Evolutionary conservation across 2,113 vertebrate genomes (phyloP), one percentile per base, ranked within the genome.

Genomic region (Rynchops niger): DNA sequence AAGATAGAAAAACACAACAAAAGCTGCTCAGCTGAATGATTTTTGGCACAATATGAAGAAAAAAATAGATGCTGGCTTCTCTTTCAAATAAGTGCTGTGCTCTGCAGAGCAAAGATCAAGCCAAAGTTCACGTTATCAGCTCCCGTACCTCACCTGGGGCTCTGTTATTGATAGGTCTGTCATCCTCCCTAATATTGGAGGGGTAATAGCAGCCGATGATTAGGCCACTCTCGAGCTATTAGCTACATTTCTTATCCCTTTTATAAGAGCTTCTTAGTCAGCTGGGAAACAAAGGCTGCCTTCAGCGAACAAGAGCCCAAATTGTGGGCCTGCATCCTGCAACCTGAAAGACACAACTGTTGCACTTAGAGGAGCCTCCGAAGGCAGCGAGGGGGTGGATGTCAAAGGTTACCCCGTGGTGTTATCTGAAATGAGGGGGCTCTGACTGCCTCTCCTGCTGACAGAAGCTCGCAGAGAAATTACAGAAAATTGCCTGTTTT

Each of bases 401-500:
- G 99, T 99, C 99, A 99, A 98, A 98, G 99, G 99, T 99, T 97
- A 97, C 96, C 40, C 87, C 17, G 61, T 74, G 94, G 98, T 95
- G 98, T 98, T 98, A 98, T 98, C 98, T 98, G 97, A 98, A 99
- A 99, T 98, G 98, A 99, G 97, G 56, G 76, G 98, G 98, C 98
- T 98, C 98, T 98, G 98, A 97, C 98, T 98, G 98, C 98, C 97
- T 97, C 98, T 97, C 40, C 89, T 93, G 98, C 97, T 99, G 99
- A 99, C 97, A 99, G 99, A 99, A 82, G 97, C 96, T 98, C 52
- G 88, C 95, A 78, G 96, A 95, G 96, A 98, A 99, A 99, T 99
- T 98, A 99, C 98, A 98, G 98, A 99, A 99, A 99, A 99, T 99
- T 98, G 98, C 97, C 98, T 99, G 98, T 99, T 99, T 99, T 99